Conservation (phyloP, 2,113 vertebrate species). For the Serinus canaria region DNA sequence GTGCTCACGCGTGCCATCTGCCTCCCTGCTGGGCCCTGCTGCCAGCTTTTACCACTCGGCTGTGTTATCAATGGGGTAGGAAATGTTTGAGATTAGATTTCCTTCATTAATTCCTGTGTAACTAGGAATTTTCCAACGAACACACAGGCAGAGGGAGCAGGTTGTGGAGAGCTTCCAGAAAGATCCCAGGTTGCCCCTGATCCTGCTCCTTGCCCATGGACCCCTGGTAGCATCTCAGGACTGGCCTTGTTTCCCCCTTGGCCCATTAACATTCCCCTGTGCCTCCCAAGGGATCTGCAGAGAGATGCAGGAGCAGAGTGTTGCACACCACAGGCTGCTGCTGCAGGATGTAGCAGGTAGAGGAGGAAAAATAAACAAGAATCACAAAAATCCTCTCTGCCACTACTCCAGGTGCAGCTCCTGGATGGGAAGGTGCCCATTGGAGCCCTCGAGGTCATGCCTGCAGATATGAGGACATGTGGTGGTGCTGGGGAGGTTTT, state of each 20-base stretch:
- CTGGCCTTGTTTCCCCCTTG: neutral
- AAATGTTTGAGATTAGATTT: neutral
- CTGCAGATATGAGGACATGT: rapidly evolving
- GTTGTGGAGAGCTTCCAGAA: neutral
- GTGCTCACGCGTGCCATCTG: neutral
- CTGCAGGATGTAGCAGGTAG: rapidly evolving
- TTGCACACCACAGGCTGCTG: rapidly evolving
- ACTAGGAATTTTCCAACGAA: neutral
- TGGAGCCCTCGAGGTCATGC: rapidly evolving
- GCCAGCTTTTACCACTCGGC: rapidly evolving
- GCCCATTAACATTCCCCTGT: neutral
- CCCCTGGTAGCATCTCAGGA: neutral
- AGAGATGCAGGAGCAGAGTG: neutral
- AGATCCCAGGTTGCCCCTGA: neutral
- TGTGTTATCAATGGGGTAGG: neutral
- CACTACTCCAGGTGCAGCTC: neutral
- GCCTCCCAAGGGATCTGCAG: neutral
- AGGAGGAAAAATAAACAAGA: neutral
- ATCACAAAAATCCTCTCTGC: neutral
- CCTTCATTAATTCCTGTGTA: neutral
- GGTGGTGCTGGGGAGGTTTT: neutral
- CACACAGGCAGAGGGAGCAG: neutral
- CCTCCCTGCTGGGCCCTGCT: neutral
- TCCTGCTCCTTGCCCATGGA: neutral
- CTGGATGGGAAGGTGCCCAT: neutral